Evolutionary conservation across 2,888 invertebrate genomes (phyloP), one percentile per base, ranked within the genome.

Genomic region (Pasiphila rectangulata): DNA sequence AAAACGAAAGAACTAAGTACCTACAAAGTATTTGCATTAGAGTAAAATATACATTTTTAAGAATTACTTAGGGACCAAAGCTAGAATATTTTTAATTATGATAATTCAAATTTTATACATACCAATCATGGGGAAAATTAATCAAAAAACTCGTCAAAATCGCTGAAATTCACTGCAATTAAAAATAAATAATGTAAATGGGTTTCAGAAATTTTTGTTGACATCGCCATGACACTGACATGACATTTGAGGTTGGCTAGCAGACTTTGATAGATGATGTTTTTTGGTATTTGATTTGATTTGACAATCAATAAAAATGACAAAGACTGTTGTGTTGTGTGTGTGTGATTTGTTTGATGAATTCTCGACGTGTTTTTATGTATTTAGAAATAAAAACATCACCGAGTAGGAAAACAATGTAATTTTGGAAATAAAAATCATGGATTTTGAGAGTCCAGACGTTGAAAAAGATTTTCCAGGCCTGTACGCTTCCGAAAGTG

Each of bases 401-500:
- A n/a, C n/a, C n/a, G n/a, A n/a, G n/a, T n/a, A n/a, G n/a, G n/a
- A n/a, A n/a, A n/a, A n/a, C n/a, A n/a, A n/a, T n/a, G n/a, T n/a
- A n/a, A n/a, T n/a, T n/a, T n/a, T n/a, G n/a, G n/a, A n/a, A n/a
- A n/a, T n/a, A n/a, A n/a, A n/a, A 49, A 63, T n/a, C 17, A 94
- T 94, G 94, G 94, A 95, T 89, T 94, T 94, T 79, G 94, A 94
- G 81, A 96, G 95, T 79, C 96, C 96, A 16, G 96, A 96, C 72
- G 95, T 95, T 23, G 96, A 96, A 81, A 95, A 95, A 77, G 96
- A 96, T 73, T 96, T 96, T 79, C 96, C 96, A 15, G 96, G 96
- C 32, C 82, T 96, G 39, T 96, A 96, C 72, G 95, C 95, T 23
- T 94, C 95, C 1, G 95, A 96, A 82, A 90, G 92, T 37, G 93